Evolutionary conservation across 2,797 vertebrate species (phyloP), one percentile per base, ranked within the genome.

Genomic region (Trichosurus vulpecula): DNA sequence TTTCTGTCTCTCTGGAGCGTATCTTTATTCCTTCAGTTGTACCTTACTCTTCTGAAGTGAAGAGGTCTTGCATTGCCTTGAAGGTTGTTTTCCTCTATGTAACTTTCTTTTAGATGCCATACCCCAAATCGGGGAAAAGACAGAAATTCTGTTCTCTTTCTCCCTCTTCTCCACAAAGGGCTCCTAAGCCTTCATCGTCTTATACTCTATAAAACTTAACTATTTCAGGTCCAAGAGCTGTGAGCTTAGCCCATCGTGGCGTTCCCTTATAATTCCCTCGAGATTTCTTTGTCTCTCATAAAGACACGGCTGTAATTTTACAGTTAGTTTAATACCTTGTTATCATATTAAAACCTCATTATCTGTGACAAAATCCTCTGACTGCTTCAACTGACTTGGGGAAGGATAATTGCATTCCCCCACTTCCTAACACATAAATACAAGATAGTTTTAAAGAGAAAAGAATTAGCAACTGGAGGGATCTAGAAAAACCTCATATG

Each of bases 291-390:
- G 74, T 87, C 41, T 87, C 74, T 87, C 74, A 27, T 87, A 51
- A 87, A 87, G 41, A 51, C 41, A 87, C 47, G 74, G 22, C 41
- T 87, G 74, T 87, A 51, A 87, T 87, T 87, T 87, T 87, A 87
- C 74, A 87, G 74, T 87, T 87, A 87, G 41, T 87, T 87, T 87
- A 87, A 87, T 22, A 87, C 74, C 74, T 87, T 87, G 74, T 87
- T 87, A 51, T 87, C 74, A 27, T 87, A 87, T 87, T 87, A 87
- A 87, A 87, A 87, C 74, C 74, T 87, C 74, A 87, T 87, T 87
- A 87, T 87, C 74, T 87, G 41, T 87, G 74, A 87, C 74, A 47
- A 87, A 87, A 51, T 87, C 74, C 41, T 87, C 22, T 81, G 35
- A n/a, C 35, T 74, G 25, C 16, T 87, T 87, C 74, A 87, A 51